Base-by-base conservation (phyloP, 2,888 invertebrate genomes). In the Cheilosia soror region DNA sequence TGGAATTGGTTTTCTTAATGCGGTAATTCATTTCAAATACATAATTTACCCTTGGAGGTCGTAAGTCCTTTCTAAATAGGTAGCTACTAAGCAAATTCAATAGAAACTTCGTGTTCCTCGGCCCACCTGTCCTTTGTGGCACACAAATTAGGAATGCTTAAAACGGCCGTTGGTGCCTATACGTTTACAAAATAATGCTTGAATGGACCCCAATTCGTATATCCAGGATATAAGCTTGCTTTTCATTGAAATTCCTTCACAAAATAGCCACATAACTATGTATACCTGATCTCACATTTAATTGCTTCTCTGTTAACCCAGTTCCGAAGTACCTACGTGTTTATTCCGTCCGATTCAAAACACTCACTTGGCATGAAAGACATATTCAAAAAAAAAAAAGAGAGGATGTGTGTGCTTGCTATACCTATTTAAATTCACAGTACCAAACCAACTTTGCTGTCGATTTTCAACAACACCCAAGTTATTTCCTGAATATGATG, bases 251-350 rank as follows among this genome's bases (percentile, higher is more conserved):
- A 78, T 83, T 73, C 72, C 47, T 42, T 76, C 76, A 65, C 66
- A 77, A 60, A 82, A 77, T 49, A 55, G n/a, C 72, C 51, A 63
- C 33, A 72, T 40, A 51, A n/a, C 49, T 47, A 42, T 62, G 20
- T 20, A 20, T 20, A 65, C 71, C 77, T 60, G 82, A 73, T 62
- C 44, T 55, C 60, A 44, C 62, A 55, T 69, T 78, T 79, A 84
- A 84, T 84, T 79, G 79, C 73, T 60, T 79, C 73, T 75, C 63
- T 58, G 69, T 65, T 84, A 79, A 79, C 83, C 83, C 37, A 84
- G 73, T 79, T 84, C 63, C 44, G 55, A 31, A 25, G 25, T 65
- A 68, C 72, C n/a, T 65, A 62, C 78, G 71, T 68, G 66, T 49
- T 20, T 68, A 62, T 57, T 55, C 62, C 63, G 57, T 69, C 63